Conservation (phyloP, 2,113 vertebrate genomes). For the Prunella fulvescens region DNA sequence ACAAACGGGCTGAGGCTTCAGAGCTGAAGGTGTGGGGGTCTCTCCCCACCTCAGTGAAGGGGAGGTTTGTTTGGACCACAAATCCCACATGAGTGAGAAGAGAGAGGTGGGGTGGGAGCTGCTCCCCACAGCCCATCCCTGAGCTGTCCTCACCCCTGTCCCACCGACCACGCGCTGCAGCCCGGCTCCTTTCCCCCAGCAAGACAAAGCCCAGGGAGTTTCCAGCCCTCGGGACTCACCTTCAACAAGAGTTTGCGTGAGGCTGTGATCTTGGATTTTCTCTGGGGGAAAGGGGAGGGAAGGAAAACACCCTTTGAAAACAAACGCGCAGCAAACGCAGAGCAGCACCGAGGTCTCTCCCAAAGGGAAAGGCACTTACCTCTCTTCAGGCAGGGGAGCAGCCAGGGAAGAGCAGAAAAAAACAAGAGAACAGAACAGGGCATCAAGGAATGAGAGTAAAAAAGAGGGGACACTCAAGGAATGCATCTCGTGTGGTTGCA, state of each 20-base stretch:
- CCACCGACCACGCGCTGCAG: background rate
- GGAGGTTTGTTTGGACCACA: constrained; percentile 38
- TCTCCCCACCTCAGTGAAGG: background rate
- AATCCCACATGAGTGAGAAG: constrained; percentile 46
- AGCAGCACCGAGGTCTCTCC: background rate
- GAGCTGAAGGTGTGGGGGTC: background rate
- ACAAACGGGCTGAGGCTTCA: background rate
- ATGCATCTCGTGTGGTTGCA: background rate
- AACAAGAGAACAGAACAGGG: background rate
- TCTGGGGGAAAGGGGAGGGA: constrained; percentile 57
- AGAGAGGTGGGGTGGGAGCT: background rate
- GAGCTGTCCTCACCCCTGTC: background rate
- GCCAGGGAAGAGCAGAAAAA: background rate
- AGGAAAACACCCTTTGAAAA: background rate
- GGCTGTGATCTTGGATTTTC: constrained; percentile 92
- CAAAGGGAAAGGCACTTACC: constrained; percentile 49
- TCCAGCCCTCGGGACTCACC: constrained; percentile 69
- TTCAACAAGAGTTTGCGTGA: constrained; percentile 92
- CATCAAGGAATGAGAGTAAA: background rate
- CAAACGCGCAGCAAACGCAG: background rate
- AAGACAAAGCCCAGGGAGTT: constrained; percentile 29
- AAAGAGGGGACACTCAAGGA: background rate
- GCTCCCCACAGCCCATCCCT: background rate
- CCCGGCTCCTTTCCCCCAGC: background rate
- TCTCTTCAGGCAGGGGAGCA: constrained; percentile 44